Evolutionary conservation across 2,113 vertebrate species (phyloP).

Genomic region (Toxotes jaculatrix): DNA sequence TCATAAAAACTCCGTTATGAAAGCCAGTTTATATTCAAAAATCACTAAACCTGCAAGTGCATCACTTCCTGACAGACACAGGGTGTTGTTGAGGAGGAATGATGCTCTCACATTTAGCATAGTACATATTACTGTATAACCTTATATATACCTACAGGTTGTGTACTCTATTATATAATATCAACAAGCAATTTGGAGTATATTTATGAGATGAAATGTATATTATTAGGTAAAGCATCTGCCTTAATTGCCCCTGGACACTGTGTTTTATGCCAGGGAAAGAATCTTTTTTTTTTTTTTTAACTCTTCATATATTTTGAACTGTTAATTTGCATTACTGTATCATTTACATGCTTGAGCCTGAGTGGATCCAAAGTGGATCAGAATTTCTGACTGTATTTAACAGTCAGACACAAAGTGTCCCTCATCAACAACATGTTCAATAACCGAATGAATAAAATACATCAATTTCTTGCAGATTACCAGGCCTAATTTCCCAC

Average conservation of each 20-base stretch:
- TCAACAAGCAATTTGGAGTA: background rate
- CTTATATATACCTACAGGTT: background rate
- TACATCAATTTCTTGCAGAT: background rate
- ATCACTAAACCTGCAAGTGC: background rate
- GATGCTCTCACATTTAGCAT: background rate
- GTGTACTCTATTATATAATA: background rate
- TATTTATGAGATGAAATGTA: background rate
- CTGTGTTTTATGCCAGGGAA: background rate
- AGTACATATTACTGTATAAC: background rate
- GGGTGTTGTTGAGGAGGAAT: background rate
- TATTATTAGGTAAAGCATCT: background rate
- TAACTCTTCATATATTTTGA: conserved; percentile 19
- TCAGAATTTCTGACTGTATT: too few relatives aligned
- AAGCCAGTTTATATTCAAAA: background rate
- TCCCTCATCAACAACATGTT: too few relatives aligned
- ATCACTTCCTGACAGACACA: conserved; percentile 5
- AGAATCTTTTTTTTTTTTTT: background rate
- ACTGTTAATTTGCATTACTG: conserved; percentile 25
- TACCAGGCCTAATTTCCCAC: background rate
- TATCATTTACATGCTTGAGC: conserved; percentile 28
- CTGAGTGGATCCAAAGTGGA: background rate
- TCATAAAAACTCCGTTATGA: background rate
- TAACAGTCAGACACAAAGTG: too few relatives aligned
- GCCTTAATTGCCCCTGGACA: background rate
- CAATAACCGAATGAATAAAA: background rate